Conservation (phyloP, 2,888 invertebrate species). For the Galerucella pusilla region DNA sequence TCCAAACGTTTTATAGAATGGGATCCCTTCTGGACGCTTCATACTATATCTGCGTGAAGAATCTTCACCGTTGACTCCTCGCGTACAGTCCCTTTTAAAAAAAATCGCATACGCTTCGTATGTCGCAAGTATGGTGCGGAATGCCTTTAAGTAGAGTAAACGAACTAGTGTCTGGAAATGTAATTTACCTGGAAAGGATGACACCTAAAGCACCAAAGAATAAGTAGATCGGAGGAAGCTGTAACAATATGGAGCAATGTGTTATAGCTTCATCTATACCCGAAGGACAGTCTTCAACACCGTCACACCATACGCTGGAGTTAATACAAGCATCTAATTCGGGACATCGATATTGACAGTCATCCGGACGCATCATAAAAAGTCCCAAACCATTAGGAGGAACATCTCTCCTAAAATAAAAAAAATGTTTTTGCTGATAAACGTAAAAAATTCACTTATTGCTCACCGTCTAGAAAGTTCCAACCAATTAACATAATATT, state of each 20-base stretch:
- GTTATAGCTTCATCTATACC: slow-evolving; percentile 84
- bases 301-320: slow-evolving; percentile 84
- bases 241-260: slow-evolving; percentile 82
- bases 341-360: slow-evolving; percentile 81
- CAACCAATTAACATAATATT: slow-evolving; percentile 84
- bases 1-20: no score
- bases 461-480: slow-evolving; percentile 78
- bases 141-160: no score
- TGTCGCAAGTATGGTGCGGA: no score
- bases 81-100: no score
- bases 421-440: neutral
- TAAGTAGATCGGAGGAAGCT: slow-evolving; percentile 81
- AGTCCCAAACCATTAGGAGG: slow-evolving; percentile 70
- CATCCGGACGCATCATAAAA: slow-evolving; percentile 70
- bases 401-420: slow-evolving; percentile 66
- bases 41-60: no score
- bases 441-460: no score
- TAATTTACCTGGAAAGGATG: slow-evolving; percentile 54
- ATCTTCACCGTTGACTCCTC: no score
- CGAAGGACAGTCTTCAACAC: slow-evolving; percentile 80
- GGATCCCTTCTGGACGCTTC: no score
- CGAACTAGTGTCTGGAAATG: no score
- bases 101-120: no score
- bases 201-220: slow-evolving; percentile 65
- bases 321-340: slow-evolving; percentile 86